Conservation (phyloP, 2,888 invertebrate species). For the Tipula helvola region DNA sequence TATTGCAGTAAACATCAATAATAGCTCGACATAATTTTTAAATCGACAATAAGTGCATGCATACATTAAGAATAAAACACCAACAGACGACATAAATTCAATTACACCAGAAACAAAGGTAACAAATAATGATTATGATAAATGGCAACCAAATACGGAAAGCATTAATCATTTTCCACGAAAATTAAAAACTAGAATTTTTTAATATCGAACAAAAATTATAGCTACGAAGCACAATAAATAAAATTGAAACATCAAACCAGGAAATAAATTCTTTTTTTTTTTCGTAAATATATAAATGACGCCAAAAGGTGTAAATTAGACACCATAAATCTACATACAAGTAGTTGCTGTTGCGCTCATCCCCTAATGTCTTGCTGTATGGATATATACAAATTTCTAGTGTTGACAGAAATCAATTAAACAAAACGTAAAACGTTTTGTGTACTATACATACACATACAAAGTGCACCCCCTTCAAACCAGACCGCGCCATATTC, state of each 20-base stretch:
- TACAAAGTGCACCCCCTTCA: background rate
- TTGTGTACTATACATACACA: background rate
- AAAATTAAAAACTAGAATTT: background rate
- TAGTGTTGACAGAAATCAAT: background rate
- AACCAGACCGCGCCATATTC: background rate
- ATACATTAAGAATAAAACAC: background rate
- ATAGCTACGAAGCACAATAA: background rate
- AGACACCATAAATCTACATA: background rate
- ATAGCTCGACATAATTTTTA: background rate
- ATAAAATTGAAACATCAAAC: background rate
- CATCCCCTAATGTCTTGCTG: background rate
- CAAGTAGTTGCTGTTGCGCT: background rate
- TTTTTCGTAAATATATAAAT: background rate
- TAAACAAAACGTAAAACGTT: background rate
- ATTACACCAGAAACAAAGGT: background rate
- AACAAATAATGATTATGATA: background rate
- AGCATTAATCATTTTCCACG: background rate
- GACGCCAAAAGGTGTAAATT: conserved; percentile 4
- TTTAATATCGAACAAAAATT: background rate
- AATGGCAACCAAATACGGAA: background rate
- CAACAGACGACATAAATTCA: background rate
- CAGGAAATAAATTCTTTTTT: background rate
- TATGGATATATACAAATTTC: background rate
- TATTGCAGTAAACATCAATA: background rate
- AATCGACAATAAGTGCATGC: background rate